Evolutionary conservation across 2,888 invertebrate species (phyloP), one percentile per base, ranked within the genome.

Genomic region (Drosophila pullipes): DNA sequence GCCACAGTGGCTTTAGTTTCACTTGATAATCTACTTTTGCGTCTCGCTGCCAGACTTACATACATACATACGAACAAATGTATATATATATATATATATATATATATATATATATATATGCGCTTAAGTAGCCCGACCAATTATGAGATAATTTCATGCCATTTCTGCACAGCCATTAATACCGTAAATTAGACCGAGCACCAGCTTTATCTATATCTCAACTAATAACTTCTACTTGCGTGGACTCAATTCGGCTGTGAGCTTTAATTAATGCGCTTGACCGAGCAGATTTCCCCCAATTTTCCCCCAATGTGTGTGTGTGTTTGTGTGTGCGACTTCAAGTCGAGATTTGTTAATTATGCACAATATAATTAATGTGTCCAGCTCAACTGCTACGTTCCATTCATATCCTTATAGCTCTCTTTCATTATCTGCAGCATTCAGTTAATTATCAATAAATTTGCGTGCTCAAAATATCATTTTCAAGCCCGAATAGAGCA

Each of bases 191-290:
- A 78, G 87, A 73, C 69, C 57, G 57, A 67, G 44, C 63, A 66
- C 64, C 65, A 54, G 72, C 44, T 76, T 58, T 81, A 65, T 61
- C 47, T 61, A 53, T 62, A 39, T 57, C 74, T 58, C 74, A 64
- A 76, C 83, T 85, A 90, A 85, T 85, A 85, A 90, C 86, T 90
- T 85, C 84, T 89, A 78, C 70, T 86, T 90, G 87, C 71, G 67
- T 89, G 84, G 81, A 76, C 76, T 64, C 71, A 72, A 78, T 81
- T 59, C 57, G 57, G 76, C 52, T 73, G 66, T 50, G 68, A 83
- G 89, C 88, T 81, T 85, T 88, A 85, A 85, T 85, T 85, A 85
- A 83, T 83, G 67, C 73, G 90, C 78, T 75, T 74, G 64, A 85
- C 70, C 72, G 81, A 77, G 52, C 81, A 59, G 61, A 33, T n/a